Evolutionary conservation across 2,113 vertebrate species (phyloP).

Genomic region (human): DNA sequence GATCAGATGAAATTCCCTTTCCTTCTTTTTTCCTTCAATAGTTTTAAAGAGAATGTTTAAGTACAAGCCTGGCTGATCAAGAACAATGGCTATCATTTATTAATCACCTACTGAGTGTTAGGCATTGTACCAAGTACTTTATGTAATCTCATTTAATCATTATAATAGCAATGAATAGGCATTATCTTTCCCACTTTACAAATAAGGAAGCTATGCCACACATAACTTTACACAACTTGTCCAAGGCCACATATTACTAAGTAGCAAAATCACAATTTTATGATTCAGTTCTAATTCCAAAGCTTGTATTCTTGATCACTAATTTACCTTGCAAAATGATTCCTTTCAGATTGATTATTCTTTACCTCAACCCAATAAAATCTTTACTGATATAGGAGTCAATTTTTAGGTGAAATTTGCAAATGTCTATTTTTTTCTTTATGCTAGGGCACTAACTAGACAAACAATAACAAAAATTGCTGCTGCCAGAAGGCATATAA

Average conservation of each 20-base stretch:
- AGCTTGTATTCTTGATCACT: not conserved
- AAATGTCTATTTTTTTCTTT: not conserved
- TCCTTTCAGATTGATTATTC: not conserved
- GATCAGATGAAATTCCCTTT: not conserved
- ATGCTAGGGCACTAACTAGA: not conserved
- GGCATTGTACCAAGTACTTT: not conserved
- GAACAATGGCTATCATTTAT: not conserved
- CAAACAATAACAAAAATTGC: not conserved
- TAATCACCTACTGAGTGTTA: not conserved
- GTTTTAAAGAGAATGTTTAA: constrained; percentile 2
- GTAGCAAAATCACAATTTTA: not conserved
- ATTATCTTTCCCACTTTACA: not conserved
- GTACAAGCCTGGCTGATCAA: not conserved
- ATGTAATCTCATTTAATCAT: not conserved
- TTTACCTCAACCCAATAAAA: not conserved
- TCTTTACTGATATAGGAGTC: not conserved
- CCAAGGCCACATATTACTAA: not conserved
- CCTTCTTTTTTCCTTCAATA: not conserved
- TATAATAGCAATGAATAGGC: not conserved
- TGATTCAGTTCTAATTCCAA: not conserved
- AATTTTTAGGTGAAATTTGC: not conserved
- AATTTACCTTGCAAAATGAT: not conserved
- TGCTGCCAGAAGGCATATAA: not conserved
- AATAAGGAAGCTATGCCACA: not conserved
- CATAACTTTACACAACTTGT: not conserved